These are phyloP conservation scores for Onychostruthus taczanowskii DNA, from an alignment of 2,113 vertebrate genomes.

Conservation along the genomic window DNA sequence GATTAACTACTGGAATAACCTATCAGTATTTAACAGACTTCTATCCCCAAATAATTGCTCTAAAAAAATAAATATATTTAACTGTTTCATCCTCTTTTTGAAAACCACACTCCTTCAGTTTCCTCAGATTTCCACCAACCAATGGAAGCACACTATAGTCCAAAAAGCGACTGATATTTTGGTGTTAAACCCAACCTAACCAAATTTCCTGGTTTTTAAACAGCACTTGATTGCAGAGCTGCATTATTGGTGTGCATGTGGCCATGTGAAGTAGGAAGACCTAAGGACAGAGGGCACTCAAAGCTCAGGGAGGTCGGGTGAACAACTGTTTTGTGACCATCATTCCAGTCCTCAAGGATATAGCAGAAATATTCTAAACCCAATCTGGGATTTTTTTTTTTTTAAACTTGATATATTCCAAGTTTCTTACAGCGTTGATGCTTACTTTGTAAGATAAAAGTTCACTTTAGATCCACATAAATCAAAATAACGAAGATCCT, in stretches of 20 bases:
- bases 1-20: conserved; percentile 71
- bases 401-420: conserved; percentile 8
- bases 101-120: conserved; percentile 11
- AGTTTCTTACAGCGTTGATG: conserved; percentile 28
- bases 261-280: conserved; percentile 37
- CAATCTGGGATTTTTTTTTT: neutral
- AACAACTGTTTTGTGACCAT: conserved; percentile 45
- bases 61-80: conserved; percentile 48
- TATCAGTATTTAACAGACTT: conserved; percentile 64
- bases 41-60: conserved; percentile 55
- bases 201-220: conserved; percentile 6
- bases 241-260: neutral
- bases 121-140: neutral
- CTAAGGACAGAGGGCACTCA: conserved; percentile 58
- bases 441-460: conserved; percentile 51
- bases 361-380: conserved; percentile 22
- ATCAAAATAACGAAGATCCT: conserved; percentile 41
- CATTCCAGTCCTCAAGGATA: conserved; percentile 10
- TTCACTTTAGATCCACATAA: conserved; percentile 51
- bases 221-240: neutral
- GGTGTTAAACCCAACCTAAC: conserved; percentile 9
- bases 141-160: neutral
- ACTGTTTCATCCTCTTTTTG: neutral
- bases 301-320: conserved; percentile 37
- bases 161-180: neutral